Evolutionary conservation across 2,113 vertebrate species (phyloP).

Genomic region (Cebus imitator): DNA sequence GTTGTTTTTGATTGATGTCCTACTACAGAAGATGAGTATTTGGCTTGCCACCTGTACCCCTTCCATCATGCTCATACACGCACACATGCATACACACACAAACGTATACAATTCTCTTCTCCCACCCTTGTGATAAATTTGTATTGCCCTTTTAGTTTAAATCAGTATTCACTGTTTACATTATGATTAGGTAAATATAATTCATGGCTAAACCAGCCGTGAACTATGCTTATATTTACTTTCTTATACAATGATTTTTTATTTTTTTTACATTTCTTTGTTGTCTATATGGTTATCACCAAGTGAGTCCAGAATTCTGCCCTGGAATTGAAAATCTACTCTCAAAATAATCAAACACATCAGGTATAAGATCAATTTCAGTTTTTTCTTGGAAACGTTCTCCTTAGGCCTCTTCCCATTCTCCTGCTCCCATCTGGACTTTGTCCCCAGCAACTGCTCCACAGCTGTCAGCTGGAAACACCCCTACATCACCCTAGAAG

Average conservation of each 20-base stretch:
- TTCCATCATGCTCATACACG: background rate
- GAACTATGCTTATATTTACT: background rate
- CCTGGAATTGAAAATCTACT: background rate
- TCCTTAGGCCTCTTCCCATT: background rate
- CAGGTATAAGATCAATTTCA: background rate
- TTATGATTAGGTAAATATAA: background rate
- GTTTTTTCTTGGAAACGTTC: background rate
- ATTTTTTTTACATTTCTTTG: background rate
- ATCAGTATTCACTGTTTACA: background rate
- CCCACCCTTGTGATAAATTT: background rate
- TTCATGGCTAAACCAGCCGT: background rate
- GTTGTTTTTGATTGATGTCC: background rate
- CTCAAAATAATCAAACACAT: background rate
- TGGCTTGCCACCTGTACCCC: background rate
- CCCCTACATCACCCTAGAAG: no score
- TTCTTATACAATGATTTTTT: background rate
- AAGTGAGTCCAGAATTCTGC: background rate
- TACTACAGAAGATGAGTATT: background rate
- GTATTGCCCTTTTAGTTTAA: background rate
- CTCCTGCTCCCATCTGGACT: background rate
- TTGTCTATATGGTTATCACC: background rate
- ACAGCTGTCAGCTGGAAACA: background rate
- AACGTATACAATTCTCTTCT: background rate
- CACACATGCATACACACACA: background rate
- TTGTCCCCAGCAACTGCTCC: background rate